phyloP scores from a whole-genome alignment of 2,888 invertebrate species.

The Pantelozetes paolii region DNA sequence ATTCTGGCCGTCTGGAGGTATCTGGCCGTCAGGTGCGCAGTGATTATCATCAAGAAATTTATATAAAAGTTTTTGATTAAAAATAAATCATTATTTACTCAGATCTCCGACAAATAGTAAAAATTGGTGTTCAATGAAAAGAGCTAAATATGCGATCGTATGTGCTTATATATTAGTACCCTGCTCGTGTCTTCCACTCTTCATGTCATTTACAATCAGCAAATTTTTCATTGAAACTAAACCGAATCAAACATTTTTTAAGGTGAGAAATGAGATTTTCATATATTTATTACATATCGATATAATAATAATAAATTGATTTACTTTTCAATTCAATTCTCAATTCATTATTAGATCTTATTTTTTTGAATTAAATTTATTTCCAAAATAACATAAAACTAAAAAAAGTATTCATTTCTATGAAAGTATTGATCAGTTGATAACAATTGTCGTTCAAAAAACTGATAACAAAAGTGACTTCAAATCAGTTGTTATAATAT shows the following conservation, averaged over 20 bases:
- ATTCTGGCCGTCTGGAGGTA: slow-evolving; percentile 82
- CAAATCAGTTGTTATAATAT: too few relatives aligned
- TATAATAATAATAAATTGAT: too few relatives aligned
- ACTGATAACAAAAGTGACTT: too few relatives aligned
- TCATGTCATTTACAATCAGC: slow-evolving; percentile 68
- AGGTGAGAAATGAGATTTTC: background rate
- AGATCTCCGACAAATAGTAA: slow-evolving; percentile 44
- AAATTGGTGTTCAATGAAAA: slow-evolving; percentile 64
- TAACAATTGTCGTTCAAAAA: too few relatives aligned
- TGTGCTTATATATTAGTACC: slow-evolving; percentile 77
- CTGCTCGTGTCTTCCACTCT: slow-evolving; percentile 77
- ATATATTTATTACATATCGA: too few relatives aligned
- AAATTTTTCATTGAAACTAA: background rate
- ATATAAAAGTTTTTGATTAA: too few relatives aligned
- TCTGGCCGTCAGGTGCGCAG: slow-evolving; percentile 65
- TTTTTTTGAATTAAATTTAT: too few relatives aligned
- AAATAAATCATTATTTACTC: background rate
- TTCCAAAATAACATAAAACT: too few relatives aligned
- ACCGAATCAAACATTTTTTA: slow-evolving; percentile 11
- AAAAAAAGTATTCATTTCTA: too few relatives aligned
- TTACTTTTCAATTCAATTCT: too few relatives aligned
- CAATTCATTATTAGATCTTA: too few relatives aligned
- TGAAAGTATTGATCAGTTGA: too few relatives aligned
- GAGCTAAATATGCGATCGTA: slow-evolving; percentile 70
- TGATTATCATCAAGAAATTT: background rate